Evolutionary conservation across 1,140 invertebrate species (phyloP), one percentile per base, ranked within the genome.

Genomic region (Achroia grisella): DNA sequence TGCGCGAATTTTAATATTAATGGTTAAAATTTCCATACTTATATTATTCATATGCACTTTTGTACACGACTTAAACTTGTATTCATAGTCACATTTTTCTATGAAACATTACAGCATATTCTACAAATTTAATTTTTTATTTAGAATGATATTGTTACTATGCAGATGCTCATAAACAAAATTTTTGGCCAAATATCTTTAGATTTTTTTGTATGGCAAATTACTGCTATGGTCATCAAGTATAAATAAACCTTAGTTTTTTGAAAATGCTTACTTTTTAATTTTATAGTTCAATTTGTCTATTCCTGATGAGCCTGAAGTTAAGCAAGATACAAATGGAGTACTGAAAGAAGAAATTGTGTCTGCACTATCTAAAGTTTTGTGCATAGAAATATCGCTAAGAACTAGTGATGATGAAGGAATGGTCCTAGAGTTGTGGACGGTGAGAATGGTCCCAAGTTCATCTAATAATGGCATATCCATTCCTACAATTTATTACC

Each of bases 391-490:
- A 55, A 80, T 84, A 52, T 71, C 63, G 8, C 45, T 84, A 28
- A 55, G 62, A 32, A 80, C 78, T 8, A 68, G 47, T 44, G 80
- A 84, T 41, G 76, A 74, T 4, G 77, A 81, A 55, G 66, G 79
- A 50, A 81, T 81, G 77, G 67, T 84, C 4, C 46, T 84, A 11
- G 80, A 84, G 43, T 12, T 75, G 12, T 84, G 80, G 80, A 75
- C 80, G 2, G 67, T 84, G 1, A 66, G 66, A 27, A 55, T 84
- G 33, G 39, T 53, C 0, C 69, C 71, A 1, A 65, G 60, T 12
- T 49, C 74, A 80, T 33, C 35, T 47, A n/a, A 65, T 48, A 33
- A 45, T 65, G 14, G 58, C 43, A 13, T 79, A 37, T 13, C 79
- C 4, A 60, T 77, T 5, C 71, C 76, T 2, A 77, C 67, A 1